Evolutionary conservation across 2,113 vertebrate species (phyloP).

Genomic region (Oryzias melastigma): DNA sequence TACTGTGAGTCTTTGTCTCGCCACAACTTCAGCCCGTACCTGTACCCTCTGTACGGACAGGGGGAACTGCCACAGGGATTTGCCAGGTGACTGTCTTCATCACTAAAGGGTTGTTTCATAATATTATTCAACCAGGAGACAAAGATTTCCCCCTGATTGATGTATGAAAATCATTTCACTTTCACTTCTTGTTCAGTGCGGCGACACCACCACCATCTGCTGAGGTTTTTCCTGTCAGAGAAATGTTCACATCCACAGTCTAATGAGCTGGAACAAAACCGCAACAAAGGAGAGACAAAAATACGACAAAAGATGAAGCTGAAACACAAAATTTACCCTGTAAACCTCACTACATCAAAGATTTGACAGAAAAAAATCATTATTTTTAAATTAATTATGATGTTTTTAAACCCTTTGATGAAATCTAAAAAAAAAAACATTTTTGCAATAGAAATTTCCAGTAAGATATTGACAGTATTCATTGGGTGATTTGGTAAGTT

Average conservation of each 20-base stretch:
- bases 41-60: constrained; percentile 77
- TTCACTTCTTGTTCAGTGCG: constrained; percentile 3
- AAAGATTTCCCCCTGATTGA: neutral
- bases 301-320: neutral
- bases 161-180: neutral
- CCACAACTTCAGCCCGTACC: constrained; percentile 71
- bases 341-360: too few species aligned
- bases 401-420: too few species aligned
- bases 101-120: neutral
- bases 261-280: neutral
- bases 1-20: constrained; percentile 74
- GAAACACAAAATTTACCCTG: too few species aligned
- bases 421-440: too few species aligned
- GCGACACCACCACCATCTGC: neutral
- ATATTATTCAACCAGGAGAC: neutral
- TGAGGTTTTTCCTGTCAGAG: neutral
- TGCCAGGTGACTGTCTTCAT: constrained; percentile 62
- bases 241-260: neutral
- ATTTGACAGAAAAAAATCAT: too few species aligned
- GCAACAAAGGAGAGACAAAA: neutral
- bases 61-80: constrained; percentile 78
- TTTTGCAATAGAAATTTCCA: too few species aligned
- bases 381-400: too few species aligned
- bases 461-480: too few species aligned
- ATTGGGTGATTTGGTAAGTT: too few species aligned